phyloP scores from a whole-genome alignment of 2,888 invertebrate species.

The Halictus ligatus region DNA sequence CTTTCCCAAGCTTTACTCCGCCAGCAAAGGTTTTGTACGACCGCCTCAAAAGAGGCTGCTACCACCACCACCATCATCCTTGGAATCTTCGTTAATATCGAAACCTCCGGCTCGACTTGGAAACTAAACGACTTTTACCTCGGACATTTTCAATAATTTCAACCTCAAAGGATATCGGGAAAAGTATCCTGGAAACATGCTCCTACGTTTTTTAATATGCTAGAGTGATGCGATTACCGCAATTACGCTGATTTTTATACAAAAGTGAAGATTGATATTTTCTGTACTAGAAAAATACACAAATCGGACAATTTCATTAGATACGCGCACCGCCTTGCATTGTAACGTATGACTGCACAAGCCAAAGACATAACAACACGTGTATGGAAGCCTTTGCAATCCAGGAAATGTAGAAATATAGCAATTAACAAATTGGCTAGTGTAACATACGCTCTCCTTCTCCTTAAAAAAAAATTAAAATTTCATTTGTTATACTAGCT shows the following conservation, averaged over 20 bases:
- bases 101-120: not conserved
- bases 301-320: too few species aligned
- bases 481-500: too few species aligned
- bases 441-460: too few species aligned
- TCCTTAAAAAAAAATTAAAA: too few species aligned
- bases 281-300: too few species aligned
- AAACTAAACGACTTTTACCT: not conserved
- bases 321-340: too few species aligned
- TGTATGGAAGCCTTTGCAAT: too few species aligned
- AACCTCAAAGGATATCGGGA: not conserved
- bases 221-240: not conserved
- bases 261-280: not conserved
- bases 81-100: slow-evolving; percentile 37
- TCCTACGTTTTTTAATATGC: not conserved
- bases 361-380: too few species aligned
- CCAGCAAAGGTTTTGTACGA: slow-evolving; percentile 6
- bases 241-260: not conserved
- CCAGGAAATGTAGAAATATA: too few species aligned
- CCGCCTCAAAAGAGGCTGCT: slow-evolving; percentile 10
- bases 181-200: not conserved
- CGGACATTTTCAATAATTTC: slow-evolving; percentile 34
- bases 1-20: slow-evolving; percentile 25
- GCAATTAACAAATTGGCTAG: too few species aligned
- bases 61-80: not conserved
- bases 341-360: too few species aligned